phyloP scores from a whole-genome alignment of 2,113 vertebrate species.

The Pterocles orientalis region DNA sequence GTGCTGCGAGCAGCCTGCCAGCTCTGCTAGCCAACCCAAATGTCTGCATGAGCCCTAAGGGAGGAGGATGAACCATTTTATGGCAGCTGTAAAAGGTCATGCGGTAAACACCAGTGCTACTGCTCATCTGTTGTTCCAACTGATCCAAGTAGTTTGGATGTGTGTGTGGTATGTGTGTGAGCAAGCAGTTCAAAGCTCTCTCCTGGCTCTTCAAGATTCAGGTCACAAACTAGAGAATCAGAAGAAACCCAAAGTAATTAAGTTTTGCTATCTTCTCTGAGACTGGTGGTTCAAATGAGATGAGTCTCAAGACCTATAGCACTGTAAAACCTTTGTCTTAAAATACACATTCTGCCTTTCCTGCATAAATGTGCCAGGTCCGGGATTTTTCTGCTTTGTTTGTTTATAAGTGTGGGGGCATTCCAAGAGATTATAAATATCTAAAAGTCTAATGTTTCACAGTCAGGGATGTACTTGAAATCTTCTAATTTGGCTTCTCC shows the following conservation, averaged over 20 bases:
- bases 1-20: neutral
- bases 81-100: constrained; percentile 40
- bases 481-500: neutral
- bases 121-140: neutral
- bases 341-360: neutral
- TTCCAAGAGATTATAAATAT: neutral
- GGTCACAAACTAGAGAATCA: neutral
- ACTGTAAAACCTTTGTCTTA: neutral
- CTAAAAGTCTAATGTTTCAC: neutral
- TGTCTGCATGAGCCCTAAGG: neutral
- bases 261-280: neutral
- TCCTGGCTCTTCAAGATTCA: neutral
- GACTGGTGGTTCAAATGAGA: neutral
- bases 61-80: neutral
- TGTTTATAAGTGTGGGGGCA: neutral
- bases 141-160: neutral
- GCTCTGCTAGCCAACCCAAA: neutral
- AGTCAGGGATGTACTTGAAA: neutral
- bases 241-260: too few species aligned
- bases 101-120: neutral
- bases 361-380: neutral
- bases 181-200: neutral
- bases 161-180: neutral
- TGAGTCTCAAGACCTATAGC: neutral
- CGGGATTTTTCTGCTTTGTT: neutral